Base-by-base conservation (phyloP, 2,888 invertebrate species). In the Drosophila mulleri region DNA sequence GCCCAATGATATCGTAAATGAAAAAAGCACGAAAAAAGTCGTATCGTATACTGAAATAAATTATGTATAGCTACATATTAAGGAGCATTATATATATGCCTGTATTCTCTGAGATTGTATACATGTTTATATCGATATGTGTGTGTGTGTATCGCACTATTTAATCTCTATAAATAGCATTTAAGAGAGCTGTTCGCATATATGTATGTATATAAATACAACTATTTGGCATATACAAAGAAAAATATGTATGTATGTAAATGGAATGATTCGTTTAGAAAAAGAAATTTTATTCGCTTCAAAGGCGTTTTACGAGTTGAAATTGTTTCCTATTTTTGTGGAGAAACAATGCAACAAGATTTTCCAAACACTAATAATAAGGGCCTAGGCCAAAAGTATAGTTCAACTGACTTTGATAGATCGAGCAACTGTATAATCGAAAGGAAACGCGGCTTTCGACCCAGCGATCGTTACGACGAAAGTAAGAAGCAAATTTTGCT, bases 381-480 rank as follows among this genome's bases (percentile, higher is more conserved):
- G 32, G 47, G 16, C 18, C 26, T 45, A 32, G 42, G 35, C 20
- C 50, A 58, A 53, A 58, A 12, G 48, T 11, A n/a, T 45, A 29
- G 16, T n/a, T 59, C 54, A 8, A 14, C 14, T 52, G 63, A 44
- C n/a, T 20, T 23, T 12, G 53, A 59, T 44, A 74, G 35, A 59
- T 54, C 94, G 79, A 26, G 7, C 60, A 92, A 93, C 82, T 95
- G 95, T 90, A 94, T 95, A 18, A 94, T 96, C 72, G 95, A 96
- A 90, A 95, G 95, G 59, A 94, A 95, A 76, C 94, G 97, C 37
- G 97, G 97, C 41, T 97, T 96, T 93, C 97, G 96, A 89, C 97
- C 97, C 1, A 97, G 97, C 3, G 97, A 98, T 93, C 96, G 95
- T 91, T 74, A 88, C 70, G 97, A 98, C 93, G 97, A 97, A 1